Conservation (phyloP, 2,113 vertebrate species). For the Taxidea taxus region DNA sequence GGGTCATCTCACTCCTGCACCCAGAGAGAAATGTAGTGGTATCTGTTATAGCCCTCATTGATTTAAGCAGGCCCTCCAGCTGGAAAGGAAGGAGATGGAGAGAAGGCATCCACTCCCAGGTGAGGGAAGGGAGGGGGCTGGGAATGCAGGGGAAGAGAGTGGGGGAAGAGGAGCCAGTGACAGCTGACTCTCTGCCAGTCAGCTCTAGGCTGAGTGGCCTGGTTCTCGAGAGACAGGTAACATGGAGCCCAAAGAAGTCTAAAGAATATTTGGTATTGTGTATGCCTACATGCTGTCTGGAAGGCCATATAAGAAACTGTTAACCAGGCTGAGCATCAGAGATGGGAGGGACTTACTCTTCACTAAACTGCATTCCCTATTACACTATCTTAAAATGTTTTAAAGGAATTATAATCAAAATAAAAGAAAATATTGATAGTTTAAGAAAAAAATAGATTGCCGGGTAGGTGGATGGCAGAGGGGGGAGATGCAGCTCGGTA, state of each 20-base stretch:
- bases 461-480: neutral
- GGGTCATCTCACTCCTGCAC: neutral
- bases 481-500: neutral
- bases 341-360: slow-evolving; percentile 21
- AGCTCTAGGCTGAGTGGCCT: neutral
- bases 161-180: neutral
- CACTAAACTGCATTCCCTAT: neutral
- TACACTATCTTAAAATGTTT: slow-evolving; percentile 43
- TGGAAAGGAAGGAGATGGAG: neutral
- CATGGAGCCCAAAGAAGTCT: neutral
- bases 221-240: slow-evolving; percentile 13
- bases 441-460: neutral
- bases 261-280: neutral
- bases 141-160: neutral
- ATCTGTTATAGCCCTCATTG: neutral
- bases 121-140: neutral
- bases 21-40: neutral
- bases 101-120: neutral
- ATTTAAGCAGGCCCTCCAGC: neutral
- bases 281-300: neutral
- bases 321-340: neutral
- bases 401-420: slow-evolving; percentile 51
- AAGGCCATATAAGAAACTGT: neutral
- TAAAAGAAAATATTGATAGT: slow-evolving; percentile 44
- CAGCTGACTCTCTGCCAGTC: slow-evolving; percentile 8